A percentile compares a stretch with the other conserved stretches of the same genome.
phyloP scores from a whole-genome alignment of 2,113 vertebrate genomes.

The Grus americana region DNA sequence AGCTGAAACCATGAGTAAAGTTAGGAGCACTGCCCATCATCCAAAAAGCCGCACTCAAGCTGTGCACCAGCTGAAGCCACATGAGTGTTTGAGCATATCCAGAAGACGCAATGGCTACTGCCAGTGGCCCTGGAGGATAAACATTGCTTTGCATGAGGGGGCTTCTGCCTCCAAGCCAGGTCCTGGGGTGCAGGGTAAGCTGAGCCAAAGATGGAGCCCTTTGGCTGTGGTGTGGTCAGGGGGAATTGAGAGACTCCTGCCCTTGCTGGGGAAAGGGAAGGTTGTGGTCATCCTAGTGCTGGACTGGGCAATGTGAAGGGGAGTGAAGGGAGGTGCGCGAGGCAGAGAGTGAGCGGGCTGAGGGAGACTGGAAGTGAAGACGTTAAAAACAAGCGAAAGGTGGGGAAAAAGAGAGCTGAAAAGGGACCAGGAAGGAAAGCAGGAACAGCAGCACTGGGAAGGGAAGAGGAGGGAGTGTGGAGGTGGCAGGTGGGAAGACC shows the following conservation, averaged over 20 bases:
- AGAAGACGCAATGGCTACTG: neutral
- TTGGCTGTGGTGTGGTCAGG: rapidly evolving
- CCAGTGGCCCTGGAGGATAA: neutral
- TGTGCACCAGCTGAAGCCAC: neutral
- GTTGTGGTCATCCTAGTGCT: neutral
- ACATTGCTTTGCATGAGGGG: neutral
- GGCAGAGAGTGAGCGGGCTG: neutral
- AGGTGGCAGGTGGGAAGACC: neutral
- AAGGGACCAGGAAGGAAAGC: neutral
- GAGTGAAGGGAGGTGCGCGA: neutral
- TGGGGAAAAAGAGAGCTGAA: rapidly evolving
- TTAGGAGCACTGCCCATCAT: neutral
- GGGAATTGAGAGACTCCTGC: neutral
- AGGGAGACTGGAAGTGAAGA: neutral
- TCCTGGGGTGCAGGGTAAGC: neutral
- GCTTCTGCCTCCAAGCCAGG: neutral
- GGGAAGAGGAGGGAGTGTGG: neutral
- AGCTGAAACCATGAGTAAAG: neutral
- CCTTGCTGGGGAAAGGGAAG: neutral
- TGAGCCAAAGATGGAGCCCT: neutral
- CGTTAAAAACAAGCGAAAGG: neutral
- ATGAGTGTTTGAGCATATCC: neutral
- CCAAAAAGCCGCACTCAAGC: neutral
- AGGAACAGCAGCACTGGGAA: neutral
- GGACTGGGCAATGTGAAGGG: neutral